Conservation (phyloP, 1,140 invertebrate genomes). For the Onthophagus taurus region DNA sequence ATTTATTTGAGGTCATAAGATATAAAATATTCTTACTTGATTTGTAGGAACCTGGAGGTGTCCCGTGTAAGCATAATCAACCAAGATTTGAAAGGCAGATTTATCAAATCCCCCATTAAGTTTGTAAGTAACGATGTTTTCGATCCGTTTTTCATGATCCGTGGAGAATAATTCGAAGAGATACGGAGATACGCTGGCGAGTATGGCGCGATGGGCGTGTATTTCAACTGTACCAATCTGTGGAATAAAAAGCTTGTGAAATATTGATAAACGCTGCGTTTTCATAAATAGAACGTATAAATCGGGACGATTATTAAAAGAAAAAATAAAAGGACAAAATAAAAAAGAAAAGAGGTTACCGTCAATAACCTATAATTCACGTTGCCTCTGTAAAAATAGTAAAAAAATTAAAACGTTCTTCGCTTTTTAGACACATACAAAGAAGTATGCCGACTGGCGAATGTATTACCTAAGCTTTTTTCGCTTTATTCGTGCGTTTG, state of each 20-base stretch:
- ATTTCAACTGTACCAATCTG: conserved; percentile 62
- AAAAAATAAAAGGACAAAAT: conserved; percentile 22
- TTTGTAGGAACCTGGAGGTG: conserved; percentile 38
- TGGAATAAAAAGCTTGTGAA: conserved; percentile 9
- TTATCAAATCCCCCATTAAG: conserved; percentile 59
- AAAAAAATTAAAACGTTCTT: conserved; percentile 34
- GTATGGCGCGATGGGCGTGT: conserved; percentile 63
- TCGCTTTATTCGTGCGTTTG: too few species aligned
- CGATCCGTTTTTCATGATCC: conserved; percentile 39
- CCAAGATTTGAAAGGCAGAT: conserved; percentile 57
- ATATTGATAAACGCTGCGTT: background rate
- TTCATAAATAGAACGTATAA: conserved; percentile 7
- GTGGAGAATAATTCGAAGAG: conserved; percentile 66
- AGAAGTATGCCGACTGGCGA: conserved; percentile 5
- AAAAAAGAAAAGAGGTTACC: conserved; percentile 31
- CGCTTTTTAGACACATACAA: too few species aligned
- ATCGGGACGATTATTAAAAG: conserved; percentile 10
- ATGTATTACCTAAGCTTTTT: too few species aligned
- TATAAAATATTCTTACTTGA: conserved; percentile 30
- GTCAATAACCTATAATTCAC: conserved; percentile 30
- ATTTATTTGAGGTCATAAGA: too few species aligned
- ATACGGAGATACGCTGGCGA: conserved; percentile 67
- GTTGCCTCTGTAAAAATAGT: conserved; percentile 32
- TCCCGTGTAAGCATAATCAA: conserved; percentile 74
- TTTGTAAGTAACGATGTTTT: conserved; percentile 50